phyloP scores from a whole-genome alignment of 2,797 vertebrate species.

The Gadopsis bispinosus region DNA sequence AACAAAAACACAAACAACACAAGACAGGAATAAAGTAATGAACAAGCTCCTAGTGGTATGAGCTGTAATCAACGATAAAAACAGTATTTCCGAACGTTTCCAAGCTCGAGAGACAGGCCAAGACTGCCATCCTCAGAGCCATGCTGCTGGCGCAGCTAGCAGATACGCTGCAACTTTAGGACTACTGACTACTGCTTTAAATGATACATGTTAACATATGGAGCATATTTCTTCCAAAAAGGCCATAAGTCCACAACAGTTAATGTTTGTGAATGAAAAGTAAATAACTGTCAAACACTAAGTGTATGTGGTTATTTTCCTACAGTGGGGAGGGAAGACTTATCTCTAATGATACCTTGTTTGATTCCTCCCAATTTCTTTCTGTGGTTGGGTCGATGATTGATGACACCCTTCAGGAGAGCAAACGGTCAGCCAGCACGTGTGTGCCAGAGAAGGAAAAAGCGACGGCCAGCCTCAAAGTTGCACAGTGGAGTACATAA shows the following conservation, averaged over 20 bases:
- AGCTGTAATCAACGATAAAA: constrained; percentile 30
- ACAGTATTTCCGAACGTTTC: not conserved
- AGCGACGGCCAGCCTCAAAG: constrained; percentile 29
- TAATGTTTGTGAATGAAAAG: not conserved
- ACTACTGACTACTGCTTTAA: not conserved
- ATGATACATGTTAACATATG: constrained; percentile 3
- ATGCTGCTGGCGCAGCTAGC: not conserved
- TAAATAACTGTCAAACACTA: constrained; percentile 12
- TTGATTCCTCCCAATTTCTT: constrained; percentile 38
- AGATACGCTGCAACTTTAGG: not conserved
- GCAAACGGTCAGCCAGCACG: constrained; percentile 31
- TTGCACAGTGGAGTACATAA: constrained; percentile 34
- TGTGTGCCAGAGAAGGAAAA: constrained; percentile 43
- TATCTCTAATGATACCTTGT: constrained; percentile 19
- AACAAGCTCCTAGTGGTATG: not conserved
- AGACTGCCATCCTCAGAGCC: not conserved
- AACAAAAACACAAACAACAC: constrained; percentile 29
- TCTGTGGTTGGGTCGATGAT: constrained; percentile 25
- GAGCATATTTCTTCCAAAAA: constrained; percentile 5
- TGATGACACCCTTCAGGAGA: constrained; percentile 38
- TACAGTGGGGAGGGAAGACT: constrained; percentile 8
- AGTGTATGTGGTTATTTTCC: constrained; percentile 19
- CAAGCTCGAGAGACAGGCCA: not conserved
- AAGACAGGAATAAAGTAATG: constrained; percentile 4
- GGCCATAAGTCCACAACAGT: not conserved